Conservation (phyloP, 2,113 vertebrate genomes). For the Rhynchomys soricoides region DNA sequence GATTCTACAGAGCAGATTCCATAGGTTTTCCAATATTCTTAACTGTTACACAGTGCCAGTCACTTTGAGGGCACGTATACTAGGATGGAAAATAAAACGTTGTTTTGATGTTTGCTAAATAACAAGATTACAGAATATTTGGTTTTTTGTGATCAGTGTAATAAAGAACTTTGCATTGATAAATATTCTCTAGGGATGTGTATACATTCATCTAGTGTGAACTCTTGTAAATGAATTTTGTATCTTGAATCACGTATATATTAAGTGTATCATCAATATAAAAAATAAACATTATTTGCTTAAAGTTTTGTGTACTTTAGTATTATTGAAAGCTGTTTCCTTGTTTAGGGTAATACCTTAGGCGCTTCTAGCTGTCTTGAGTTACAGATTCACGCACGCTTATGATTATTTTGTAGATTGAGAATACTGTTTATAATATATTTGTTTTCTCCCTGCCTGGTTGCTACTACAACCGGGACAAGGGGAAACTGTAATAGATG, state of each 20-base stretch:
- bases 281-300: slow-evolving; percentile 85
- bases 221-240: slow-evolving; percentile 84
- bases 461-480: slow-evolving; percentile 13
- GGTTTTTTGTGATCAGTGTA: slow-evolving; percentile 78
- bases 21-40: slow-evolving; percentile 71
- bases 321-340: neutral
- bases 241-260: slow-evolving; percentile 82
- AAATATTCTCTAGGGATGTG: slow-evolving; percentile 83
- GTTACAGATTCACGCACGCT: neutral
- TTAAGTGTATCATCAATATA: slow-evolving; percentile 83
- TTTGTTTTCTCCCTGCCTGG: neutral
- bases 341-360: slow-evolving; percentile 3
- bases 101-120: slow-evolving; percentile 73
- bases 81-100: slow-evolving; percentile 68
- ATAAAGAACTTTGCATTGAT: slow-evolving; percentile 76
- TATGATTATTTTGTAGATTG: neutral
- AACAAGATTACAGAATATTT: slow-evolving; percentile 74
- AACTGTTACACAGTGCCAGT: slow-evolving; percentile 59
- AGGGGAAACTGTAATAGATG: neutral
- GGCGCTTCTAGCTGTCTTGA: neutral
- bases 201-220: slow-evolving; percentile 81
- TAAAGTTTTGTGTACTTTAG: slow-evolving; percentile 62
- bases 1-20: slow-evolving; percentile 74
- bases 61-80: slow-evolving; percentile 57
- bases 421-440: neutral